phyloP scores from a whole-genome alignment of 2,888 invertebrate species.

The Stegophylla sp. region DNA sequence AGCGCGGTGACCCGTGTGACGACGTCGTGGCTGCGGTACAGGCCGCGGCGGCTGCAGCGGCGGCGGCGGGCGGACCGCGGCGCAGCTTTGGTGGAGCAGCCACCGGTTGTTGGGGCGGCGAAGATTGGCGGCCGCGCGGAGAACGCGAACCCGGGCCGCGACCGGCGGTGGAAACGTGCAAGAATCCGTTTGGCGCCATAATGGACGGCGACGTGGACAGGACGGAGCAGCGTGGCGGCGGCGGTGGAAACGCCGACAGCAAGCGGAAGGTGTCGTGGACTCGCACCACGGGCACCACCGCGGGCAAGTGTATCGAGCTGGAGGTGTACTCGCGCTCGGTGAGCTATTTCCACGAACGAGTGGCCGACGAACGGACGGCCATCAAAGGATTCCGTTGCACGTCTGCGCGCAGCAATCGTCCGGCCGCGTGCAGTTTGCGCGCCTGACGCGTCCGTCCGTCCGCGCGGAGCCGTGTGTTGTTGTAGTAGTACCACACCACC shows the following conservation, averaged over 20 bases:
- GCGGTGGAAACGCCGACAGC: background rate
- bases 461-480: background rate
- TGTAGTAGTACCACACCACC: too few relatives aligned
- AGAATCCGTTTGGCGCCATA: slow-evolving; percentile 46
- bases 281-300: background rate
- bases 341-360: slow-evolving; percentile 39
- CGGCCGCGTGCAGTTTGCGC: background rate
- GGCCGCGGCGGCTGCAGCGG: slow-evolving; percentile 12
- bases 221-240: background rate
- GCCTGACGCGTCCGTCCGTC: background rate
- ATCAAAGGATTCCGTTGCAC: background rate
- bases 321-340: slow-evolving; percentile 50
- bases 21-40: slow-evolving; percentile 21
- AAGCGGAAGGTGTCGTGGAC: background rate
- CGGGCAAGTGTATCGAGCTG: slow-evolving; percentile 39
- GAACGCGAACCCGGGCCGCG: background rate
- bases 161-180: background rate
- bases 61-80: background rate
- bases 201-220: slow-evolving; percentile 50
- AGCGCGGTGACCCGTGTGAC: slow-evolving; percentile 9
- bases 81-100: background rate
- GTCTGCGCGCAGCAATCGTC: background rate
- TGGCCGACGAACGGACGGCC: background rate
- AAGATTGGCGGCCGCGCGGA: background rate
- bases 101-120: slow-evolving; percentile 10